Base-by-base conservation (phyloP, 2,113 vertebrate genomes). In the Trematomus loennbergii region DNA sequence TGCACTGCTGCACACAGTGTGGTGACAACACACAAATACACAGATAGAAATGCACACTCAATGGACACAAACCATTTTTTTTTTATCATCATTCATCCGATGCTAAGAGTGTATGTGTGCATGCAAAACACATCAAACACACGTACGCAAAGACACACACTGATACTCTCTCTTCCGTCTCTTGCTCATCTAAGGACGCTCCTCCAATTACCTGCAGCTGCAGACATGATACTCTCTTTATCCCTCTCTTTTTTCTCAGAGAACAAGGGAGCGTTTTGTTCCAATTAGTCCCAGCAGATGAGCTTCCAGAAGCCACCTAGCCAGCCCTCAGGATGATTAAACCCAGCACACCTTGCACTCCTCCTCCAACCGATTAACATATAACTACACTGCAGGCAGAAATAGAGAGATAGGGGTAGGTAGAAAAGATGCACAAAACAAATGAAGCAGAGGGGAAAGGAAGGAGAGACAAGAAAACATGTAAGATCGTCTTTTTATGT, bases 181-280 rank as follows among this genome's bases (percentile, higher is more conserved):
- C 17, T 22, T 49, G 6, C 20, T 43, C 15, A 9, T 71, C 12
- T 67, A 53, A 50, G 9, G 57, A 46, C 0, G 15, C 73, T 53
- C 61, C 48, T 83, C 53, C 70, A 82, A 85, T 90, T 90, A 88
- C 76, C 67, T 75, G 78, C 70, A 81, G 77, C 76, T 75, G 67
- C 80, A 83, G 79, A 86, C 65, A 65, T 55, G 55, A 79, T 81
- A 87, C 49, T 57, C 48, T 84, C 66, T 87, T 84, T 63, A 86
- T 79, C 81, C 63, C 2, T 25, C 48, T 71, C 0, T 53, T 55
- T 73, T 33, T 68, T 50, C 55, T 60, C 10, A n/a, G 36, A 81
- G 82, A 87, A 91, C 90, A 90, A 85, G 85, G 50, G 67, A 85
- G 77, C 46, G 18, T 92, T 94, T 94, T 94, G 92, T 94, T 90